A percentile compares a stretch with the other conserved stretches of the same genome.
Conservation (phyloP, 2,113 vertebrate species). For the Erinaceus europaeus region DNA sequence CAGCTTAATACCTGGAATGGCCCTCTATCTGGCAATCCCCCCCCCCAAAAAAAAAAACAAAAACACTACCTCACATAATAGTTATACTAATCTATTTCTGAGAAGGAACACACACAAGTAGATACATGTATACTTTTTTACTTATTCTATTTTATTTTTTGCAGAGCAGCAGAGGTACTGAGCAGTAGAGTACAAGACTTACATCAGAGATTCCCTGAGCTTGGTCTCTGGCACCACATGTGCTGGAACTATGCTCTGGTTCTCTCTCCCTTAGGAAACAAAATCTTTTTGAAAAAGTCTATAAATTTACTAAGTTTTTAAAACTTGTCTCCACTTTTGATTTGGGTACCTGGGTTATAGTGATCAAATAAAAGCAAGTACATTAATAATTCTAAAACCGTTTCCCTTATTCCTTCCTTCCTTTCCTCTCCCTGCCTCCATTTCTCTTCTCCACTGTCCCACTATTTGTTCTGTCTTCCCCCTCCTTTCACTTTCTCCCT, state of each 20-base stretch:
- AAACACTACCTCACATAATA: neutral
- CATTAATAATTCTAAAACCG: neutral
- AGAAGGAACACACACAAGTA: neutral
- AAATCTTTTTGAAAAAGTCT: too few species aligned
- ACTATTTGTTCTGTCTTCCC: neutral
- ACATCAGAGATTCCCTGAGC: too few species aligned
- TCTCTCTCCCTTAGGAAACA: too few species aligned
- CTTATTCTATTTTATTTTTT: too few species aligned
- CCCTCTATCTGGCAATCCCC: neutral
- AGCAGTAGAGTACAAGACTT: too few species aligned
- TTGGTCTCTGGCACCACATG: too few species aligned
- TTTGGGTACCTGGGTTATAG: neutral
- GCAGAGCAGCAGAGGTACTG: too few species aligned
- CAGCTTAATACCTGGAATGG: neutral
- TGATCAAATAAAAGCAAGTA: neutral
- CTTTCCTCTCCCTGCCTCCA: neutral
- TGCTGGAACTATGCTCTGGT: too few species aligned
- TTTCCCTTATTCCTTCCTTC: neutral
- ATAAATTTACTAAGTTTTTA: neutral
- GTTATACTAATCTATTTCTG: neutral
- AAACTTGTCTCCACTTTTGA: neutral
- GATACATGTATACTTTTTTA: fast-evolving
- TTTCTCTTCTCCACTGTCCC: neutral
- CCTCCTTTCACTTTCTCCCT: neutral
- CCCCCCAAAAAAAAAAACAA: too few species aligned